Base-by-base conservation (phyloP, 2,113 vertebrate genomes). In the Tiliqua scincoides region DNA sequence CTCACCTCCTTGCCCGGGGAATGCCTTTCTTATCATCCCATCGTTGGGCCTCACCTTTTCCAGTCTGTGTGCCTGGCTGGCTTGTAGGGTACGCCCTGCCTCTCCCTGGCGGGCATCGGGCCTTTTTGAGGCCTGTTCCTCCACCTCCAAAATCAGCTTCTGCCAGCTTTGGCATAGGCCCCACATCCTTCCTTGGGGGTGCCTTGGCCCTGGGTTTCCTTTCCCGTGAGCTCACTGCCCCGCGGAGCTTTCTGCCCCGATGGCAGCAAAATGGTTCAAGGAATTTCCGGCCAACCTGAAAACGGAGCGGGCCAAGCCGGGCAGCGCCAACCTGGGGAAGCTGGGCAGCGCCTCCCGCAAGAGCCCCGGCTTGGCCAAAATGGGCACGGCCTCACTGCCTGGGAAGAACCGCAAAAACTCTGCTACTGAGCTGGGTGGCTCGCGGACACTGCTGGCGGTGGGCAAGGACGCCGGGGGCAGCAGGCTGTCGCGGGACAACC, bases 191-290 rank as follows among this genome's bases (percentile, higher is more conserved):
- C 43, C 35, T 10, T 8, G 2, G 1, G 0, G 6, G 43, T n/a
- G 2, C 6, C 59, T 18, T 8, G 0, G 3, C 23, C 7, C 48
- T 21, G 1, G 52, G 30, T 15, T 23, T 4, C 37, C 35, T 57
- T 43, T 1, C 5, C 1, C 17, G 15, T 2, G 17, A 6, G 10
- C 62, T 15, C 9, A 5, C 27, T 2, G 7, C 30, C 4, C 71
- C 67, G 80, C 35, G 15, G 81, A 40, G 35, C 52, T 25, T 61
- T 57, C 43, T 35, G 86, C 78, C 83, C 75, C 91, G 87, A 99
- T 99, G 98, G 98, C 98, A 90, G 95, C 98, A 85, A 98, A 97
- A 92, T 99, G 98, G 98, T 99, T 99, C 93, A 98, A 97, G 95
- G 98, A 99, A 94, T 98, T 99, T 37, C 98, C 98, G 1, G 97